phyloP scores from a whole-genome alignment of 2,888 invertebrate species.

The Boloria selene region DNA sequence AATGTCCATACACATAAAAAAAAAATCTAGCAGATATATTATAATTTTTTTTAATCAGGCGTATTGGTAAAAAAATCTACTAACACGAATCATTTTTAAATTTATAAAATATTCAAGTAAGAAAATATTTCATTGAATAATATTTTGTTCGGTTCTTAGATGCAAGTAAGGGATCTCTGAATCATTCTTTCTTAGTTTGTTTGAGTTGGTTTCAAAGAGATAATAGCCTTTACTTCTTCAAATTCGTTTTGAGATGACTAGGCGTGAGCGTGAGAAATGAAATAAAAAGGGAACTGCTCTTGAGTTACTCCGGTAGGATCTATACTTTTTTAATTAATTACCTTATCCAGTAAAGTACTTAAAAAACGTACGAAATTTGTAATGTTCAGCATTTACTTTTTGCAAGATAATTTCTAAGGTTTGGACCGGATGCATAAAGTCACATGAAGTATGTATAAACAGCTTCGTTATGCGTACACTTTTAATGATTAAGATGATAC shows the following conservation, averaged over 20 bases:
- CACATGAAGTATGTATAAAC: conserved; percentile 41
- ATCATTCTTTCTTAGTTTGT: conserved; percentile 55
- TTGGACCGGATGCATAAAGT: conserved; percentile 40
- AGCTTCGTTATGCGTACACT: conserved; percentile 33
- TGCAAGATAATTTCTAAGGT: conserved; percentile 46
- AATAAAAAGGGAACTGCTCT: conserved; percentile 53
- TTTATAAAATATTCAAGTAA: too few species aligned
- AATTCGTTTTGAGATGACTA: conserved; percentile 73
- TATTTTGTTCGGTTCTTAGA: neutral
- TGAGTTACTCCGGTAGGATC: conserved; percentile 39
- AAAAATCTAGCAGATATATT: too few species aligned
- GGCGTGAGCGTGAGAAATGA: conserved; percentile 70
- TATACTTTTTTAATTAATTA: conserved; percentile 24
- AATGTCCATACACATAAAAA: too few species aligned
- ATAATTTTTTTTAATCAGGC: too few species aligned
- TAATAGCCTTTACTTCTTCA: conserved; percentile 74
- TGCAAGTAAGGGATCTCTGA: conserved; percentile 31
- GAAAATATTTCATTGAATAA: too few species aligned
- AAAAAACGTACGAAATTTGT: neutral
- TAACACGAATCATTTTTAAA: too few species aligned
- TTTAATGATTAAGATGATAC: too few species aligned
- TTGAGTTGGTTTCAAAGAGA: conserved; percentile 70
- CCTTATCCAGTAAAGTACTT: conserved; percentile 2
- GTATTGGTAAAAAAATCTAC: too few species aligned
- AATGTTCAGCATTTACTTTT: conserved; percentile 40